phyloP scores from a whole-genome alignment of 1,140 invertebrate species.

The Drosophila orena region DNA sequence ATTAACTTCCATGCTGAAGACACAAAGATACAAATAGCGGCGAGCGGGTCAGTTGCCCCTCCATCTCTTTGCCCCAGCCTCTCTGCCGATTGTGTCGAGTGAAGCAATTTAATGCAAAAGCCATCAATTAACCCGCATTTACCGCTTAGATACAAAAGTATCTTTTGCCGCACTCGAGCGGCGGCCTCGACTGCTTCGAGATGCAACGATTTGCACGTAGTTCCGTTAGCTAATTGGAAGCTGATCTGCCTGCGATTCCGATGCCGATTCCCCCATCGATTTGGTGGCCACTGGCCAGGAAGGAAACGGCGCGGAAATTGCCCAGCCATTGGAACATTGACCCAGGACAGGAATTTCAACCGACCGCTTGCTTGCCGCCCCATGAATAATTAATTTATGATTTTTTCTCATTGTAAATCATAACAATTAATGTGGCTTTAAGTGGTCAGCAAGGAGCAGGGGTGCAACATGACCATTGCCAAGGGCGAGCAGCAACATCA shows the following conservation, averaged over 20 bases:
- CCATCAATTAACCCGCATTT: constrained; percentile 83
- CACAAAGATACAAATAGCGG: constrained; percentile 49
- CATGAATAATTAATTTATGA: constrained; percentile 80
- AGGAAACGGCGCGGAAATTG: constrained; percentile 46
- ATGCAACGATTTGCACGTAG: constrained; percentile 80
- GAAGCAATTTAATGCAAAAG: constrained; percentile 82
- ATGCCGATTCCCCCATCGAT: constrained; percentile 19
- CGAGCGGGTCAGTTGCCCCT: constrained; percentile 39
- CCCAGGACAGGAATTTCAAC: constrained; percentile 32
- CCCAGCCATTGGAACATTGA: constrained; percentile 32
- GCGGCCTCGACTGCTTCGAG: constrained; percentile 9
- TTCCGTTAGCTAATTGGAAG: constrained; percentile 80
- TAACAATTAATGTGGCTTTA: constrained; percentile 78
- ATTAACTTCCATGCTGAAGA: constrained; percentile 76
- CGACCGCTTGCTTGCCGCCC: constrained; percentile 32
- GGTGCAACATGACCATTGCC: constrained; percentile 39
- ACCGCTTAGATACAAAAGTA: constrained; percentile 44
- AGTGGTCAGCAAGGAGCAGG: constrained; percentile 33
- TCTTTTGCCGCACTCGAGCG: constrained; percentile 37
- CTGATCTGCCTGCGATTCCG: constrained; percentile 35
- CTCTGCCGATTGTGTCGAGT: constrained; percentile 62
- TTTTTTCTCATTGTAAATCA: constrained; percentile 82
- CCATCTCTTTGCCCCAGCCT: background rate
- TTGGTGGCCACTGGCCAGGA: constrained; percentile 20
- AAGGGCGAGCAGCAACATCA: constrained; percentile 55